Evolutionary conservation across 2,888 invertebrate species (phyloP).

Genomic region (Asteroscopus sphinx): DNA sequence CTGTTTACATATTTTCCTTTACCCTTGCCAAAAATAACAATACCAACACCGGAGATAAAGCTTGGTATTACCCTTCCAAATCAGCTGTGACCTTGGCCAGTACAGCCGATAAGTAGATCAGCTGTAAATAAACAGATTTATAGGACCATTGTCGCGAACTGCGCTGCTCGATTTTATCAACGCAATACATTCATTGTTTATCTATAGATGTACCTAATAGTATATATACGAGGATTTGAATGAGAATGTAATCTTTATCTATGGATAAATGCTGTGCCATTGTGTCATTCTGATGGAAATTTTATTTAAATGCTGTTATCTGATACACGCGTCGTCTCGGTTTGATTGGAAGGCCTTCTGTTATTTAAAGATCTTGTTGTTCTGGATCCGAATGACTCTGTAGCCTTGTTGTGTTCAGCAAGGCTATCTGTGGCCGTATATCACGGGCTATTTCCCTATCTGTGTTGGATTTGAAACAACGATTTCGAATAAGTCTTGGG

Average conservation of each 20-base stretch:
- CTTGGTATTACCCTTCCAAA: constrained; percentile 6
- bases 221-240: constrained; percentile 11
- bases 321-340: neutral
- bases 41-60: neutral
- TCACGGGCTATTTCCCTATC: too few relatives aligned
- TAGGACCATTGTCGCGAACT: constrained; percentile 7
- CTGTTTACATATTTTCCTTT: too few relatives aligned
- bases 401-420: too few relatives aligned
- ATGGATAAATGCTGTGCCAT: constrained; percentile 7
- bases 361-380: neutral
- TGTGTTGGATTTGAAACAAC: too few relatives aligned
- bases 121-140: constrained; percentile 4
- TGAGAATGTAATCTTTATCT: constrained; percentile 27
- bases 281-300: constrained; percentile 1
- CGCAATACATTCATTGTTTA: neutral
- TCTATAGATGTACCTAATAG: constrained; percentile 1
- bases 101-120: constrained; percentile 6
- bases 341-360: neutral
- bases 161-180: constrained; percentile 1
- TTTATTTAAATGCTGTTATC: too few relatives aligned
- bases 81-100: constrained; percentile 10
- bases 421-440: too few relatives aligned
- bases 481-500: too few relatives aligned
- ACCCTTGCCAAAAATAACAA: neutral
- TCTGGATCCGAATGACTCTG: neutral